Evolutionary conservation across 1,140 invertebrate species (phyloP), one percentile per base, ranked within the genome.

Genomic region (Drosophila guanche): DNA sequence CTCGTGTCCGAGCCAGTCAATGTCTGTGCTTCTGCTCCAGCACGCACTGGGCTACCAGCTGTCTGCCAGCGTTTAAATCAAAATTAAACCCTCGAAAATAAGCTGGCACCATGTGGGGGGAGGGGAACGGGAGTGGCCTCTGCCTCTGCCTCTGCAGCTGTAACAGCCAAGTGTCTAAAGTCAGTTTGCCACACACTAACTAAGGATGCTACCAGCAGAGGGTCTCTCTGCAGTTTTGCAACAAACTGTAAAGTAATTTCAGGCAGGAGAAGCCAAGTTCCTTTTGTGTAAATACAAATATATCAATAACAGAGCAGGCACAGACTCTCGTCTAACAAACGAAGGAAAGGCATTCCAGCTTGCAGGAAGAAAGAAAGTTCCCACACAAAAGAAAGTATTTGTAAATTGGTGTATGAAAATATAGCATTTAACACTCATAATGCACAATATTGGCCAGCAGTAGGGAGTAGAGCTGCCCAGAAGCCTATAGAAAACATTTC

Each of bases 31-130:
- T 78, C 73, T 72, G 83, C 67, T 47, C 20, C 79, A 76, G 72
- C 76, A 85, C 80, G 76, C 76, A 79, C 71, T 55, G 71, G 66
- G 56, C 62, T 83, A 71, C 66, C 54, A 83, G 78, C 71, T 86
- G 83, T 86, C 83, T 69, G 83, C 58, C 56, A 68, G 75, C 83
- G 68, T 86, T 86, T 86, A 86, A 88, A 86, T 88, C 83, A 86
- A 86, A 86, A 88, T 86, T 86, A 86, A 86, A 72, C 74, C 81
- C 79, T 56, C 83, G 47, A 86, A 86, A 86, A 78, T 86, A 88
- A 85, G 81, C 77, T 77, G 40, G 53, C 20, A 20, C 16, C 16
- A 33, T 62, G 59, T 20, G 60, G 50, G 45, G 57, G n/a, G 12
- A 25, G 14, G 12, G 41, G 0, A 4, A n/a, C 23, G 6, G n/a